Evolutionary conservation across 2,113 vertebrate genomes (phyloP).

Genomic region (Acinonyx jubatus): DNA sequence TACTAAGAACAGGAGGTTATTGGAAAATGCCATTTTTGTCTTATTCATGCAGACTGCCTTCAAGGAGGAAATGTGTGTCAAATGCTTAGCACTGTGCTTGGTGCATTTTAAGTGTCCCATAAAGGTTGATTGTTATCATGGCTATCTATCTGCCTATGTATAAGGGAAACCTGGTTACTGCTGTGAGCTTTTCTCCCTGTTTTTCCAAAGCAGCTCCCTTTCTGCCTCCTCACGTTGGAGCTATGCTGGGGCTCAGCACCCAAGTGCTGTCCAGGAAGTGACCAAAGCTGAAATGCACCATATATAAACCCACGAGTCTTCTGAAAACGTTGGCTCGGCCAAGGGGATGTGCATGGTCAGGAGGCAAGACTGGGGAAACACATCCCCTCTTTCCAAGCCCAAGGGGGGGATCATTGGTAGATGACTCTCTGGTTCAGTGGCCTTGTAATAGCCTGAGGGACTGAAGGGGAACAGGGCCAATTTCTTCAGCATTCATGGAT

Average conservation of each 20-base stretch:
- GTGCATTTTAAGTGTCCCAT: background rate
- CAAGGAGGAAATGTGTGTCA: background rate
- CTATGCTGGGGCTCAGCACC: background rate
- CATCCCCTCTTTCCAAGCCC: background rate
- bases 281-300: background rate
- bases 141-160: background rate
- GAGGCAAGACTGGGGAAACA: background rate
- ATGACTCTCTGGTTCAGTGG: background rate
- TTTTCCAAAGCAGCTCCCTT: background rate
- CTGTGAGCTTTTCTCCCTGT: background rate
- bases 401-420: background rate
- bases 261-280: background rate
- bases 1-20: background rate
- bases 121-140: background rate
- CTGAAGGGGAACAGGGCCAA: background rate
- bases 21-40: background rate
- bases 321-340: background rate
- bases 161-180: background rate
- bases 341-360: background rate
- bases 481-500: background rate
- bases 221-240: background rate
- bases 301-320: background rate
- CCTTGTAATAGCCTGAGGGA: background rate
- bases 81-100: background rate
- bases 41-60: background rate